Evolutionary conservation across 2,797 vertebrate species (phyloP).

Genomic region (Brotula barbata): DNA sequence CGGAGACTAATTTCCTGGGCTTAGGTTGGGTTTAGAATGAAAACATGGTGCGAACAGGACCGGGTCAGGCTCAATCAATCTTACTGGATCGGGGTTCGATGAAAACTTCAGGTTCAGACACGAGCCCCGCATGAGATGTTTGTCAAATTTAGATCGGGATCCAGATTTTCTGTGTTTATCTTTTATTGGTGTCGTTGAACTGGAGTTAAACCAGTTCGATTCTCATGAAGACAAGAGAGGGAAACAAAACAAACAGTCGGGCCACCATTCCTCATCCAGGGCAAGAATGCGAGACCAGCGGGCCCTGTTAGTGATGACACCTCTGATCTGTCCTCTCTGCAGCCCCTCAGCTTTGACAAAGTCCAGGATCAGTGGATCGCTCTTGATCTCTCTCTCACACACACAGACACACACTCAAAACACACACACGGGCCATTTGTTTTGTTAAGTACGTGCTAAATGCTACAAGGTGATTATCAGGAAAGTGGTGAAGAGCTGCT

Average conservation of each 20-base stretch:
- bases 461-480: slow-evolving; percentile 85
- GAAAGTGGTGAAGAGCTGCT: slow-evolving; percentile 46
- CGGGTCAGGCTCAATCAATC: too few species aligned
- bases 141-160: too few species aligned
- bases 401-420: slow-evolving; percentile 38
- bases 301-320: slow-evolving; percentile 70
- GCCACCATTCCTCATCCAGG: slow-evolving; percentile 63
- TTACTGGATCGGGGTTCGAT: too few species aligned
- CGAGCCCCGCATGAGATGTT: too few species aligned
- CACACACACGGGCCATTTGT: slow-evolving; percentile 84
- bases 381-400: slow-evolving; percentile 17
- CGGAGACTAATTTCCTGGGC: too few species aligned
- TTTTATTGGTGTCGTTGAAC: too few species aligned
- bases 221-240: slow-evolving; percentile 72
- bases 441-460: slow-evolving; percentile 90
- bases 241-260: slow-evolving; percentile 78
- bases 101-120: too few species aligned
- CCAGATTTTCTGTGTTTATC: too few species aligned
- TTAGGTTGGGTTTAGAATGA: too few species aligned
- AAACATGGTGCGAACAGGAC: too few species aligned
- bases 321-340: slow-evolving; percentile 72
- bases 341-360: slow-evolving; percentile 67
- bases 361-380: slow-evolving; percentile 65
- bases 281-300: slow-evolving; percentile 68
- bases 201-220: too few species aligned